Base-by-base conservation (phyloP, 2,797 vertebrate genomes). In the Anomalospiza imberbis region DNA sequence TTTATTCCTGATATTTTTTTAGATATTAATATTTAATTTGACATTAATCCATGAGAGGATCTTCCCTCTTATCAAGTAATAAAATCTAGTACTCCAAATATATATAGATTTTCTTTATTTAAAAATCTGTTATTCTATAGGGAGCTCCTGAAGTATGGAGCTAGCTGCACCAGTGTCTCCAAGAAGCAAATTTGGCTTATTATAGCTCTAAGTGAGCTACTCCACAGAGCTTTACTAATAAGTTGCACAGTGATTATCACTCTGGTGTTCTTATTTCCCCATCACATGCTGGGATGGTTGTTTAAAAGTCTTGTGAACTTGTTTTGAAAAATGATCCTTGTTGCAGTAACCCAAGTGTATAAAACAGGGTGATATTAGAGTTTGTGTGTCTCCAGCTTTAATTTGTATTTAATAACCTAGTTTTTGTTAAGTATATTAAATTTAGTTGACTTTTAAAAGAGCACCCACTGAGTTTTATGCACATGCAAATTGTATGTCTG, bases 371-470 rank as follows among this genome's bases (percentile, higher is more conserved):
- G 40, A 48, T 55, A 91, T 92, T 96, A 92, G 82, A 79, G 85
- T 91, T 94, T 7, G 32, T 93, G 75, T 84, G 32, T 60, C 92
- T 88, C 62, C 45, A 88, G 79, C 62, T 97, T 97, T 97, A 92
- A 94, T 96, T 91, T 95, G 83, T 85, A 92, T 86, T 95, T 86
- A 96, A 96, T 95, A 95, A 96, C 53, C 70, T 85, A 68, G 21
- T 38, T 97, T 96, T 96, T 92, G 93, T 91, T 94, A 95, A 83
- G 57, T 90, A 96, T 94, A 94, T 97, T 96, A 96, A 95, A 91
- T 93, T 89, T 68, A 72, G 65, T 63, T 93, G 78, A 87, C 92
- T 95, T 96, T 94, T 88, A 75, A 81, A 77, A 94, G 92, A 92
- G 58, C 79, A 95, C 89, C 85, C 95, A 89, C 76, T 94, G 95